Evolutionary conservation across 2,113 vertebrate genomes (phyloP), one percentile per base, ranked within the genome.

Genomic region (Leucopternis melanops): DNA sequence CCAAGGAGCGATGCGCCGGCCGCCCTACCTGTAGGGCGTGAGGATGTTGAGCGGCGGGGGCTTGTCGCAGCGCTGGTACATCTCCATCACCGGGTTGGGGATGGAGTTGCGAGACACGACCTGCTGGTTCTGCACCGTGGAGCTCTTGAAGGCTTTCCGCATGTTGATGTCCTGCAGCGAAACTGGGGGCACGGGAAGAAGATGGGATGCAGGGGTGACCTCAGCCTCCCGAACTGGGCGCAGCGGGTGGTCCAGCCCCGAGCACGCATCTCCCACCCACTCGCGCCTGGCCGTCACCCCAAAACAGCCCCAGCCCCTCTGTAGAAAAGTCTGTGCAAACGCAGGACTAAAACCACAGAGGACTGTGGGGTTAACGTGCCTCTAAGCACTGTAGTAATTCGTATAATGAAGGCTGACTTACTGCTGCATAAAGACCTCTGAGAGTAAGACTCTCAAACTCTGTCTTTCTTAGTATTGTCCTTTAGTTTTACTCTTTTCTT

Each of bases 161-260:
- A 99, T 99, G 98, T 99, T 99, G 96, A 99, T 99, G 81, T 99
- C 99, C 97, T 99, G 99, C 94, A 99, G 97, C 0, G 99, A 99
- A 38, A 99, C 99, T 99, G 97, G 32, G 79, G 85, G 26, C n/a
- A 29, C 31, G 3, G 67, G n/a, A 65, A 26, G 63, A 59, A 87
- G 38, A 17, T 4, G 26, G 20, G n/a, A 38, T 79, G 52, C 4
- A 49, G 42, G 6, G 22, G 13, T 31, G 65, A 40, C 36, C 62
- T 84, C 65, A 70, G 29, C 23, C 36, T 8, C 5, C 36, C 0
- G 0, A 58, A 54, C 4, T 1, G 3, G 29, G 21, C 25, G 2
- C 0, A 2, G 77, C 0, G 0, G 50, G 22, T n/a, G 38, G 3
- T 10, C 23, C 0, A 0, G 8, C 38, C 61, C 20, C 0, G 0